Evolutionary conservation across 2,797 vertebrate genomes (phyloP), one percentile per base, ranked within the genome.

Genomic region (Neostethus bicornis): DNA sequence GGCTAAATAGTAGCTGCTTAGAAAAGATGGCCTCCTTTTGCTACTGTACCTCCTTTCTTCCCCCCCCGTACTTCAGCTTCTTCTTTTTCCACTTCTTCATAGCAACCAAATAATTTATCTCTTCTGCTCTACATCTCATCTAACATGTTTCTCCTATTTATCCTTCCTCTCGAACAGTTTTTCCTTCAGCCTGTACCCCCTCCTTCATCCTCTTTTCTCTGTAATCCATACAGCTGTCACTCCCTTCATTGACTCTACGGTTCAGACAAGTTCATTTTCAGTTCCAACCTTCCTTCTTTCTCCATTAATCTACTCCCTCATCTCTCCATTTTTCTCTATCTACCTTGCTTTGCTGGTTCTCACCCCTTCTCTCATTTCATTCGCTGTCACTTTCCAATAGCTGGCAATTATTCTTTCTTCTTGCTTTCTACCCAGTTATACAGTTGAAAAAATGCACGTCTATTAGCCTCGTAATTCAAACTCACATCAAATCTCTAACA

Each of bases 241-340:
- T 74, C 75, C 76, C 70, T 85, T 73, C 79, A 83, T 59, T 85
- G 80, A 70, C 61, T 83, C 63, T 70, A 56, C 31, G 60, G 64
- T 55, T 70, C 45, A 59, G 75, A 82, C 73, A 79, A 84, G 76
- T 84, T 86, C 69, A 87, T 87, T 87, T 86, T 83, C 83, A 73
- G 74, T 70, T 25, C 17, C 51, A 51, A 61, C 46, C 65, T 73
- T 64, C 51, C 48, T 67, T 54, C 57, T 74, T 43, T 58, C 63
- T 35, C 47, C 62, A 84, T 86, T 73, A 81, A 80, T 85, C 71
- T 70, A 28, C 37, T 49, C 63, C 58, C 35, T 47, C 53, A 57
- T 70, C 67, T 68, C 66, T 70, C 37, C 60, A 62, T 83, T 76
- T 76, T 51, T 71, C 77, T 68, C 43, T 19, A 44, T 70, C 59